Evolutionary conservation across 2,113 vertebrate genomes (phyloP), one percentile per base, ranked within the genome.

Genomic region (Opisthocomus hoazin): DNA sequence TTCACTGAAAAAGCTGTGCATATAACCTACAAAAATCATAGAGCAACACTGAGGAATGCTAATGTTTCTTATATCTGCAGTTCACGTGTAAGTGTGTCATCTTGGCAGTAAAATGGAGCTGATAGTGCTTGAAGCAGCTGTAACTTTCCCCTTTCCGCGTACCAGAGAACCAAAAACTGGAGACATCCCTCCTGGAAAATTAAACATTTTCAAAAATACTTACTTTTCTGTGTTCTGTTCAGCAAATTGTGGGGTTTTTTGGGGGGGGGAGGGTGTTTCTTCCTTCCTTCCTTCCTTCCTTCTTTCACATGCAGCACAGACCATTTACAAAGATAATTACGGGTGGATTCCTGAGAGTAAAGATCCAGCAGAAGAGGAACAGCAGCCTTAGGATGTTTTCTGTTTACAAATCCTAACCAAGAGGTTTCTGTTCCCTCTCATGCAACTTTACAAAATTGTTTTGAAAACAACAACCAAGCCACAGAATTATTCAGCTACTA

Each of bases 401-500:
- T 65, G 37, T 84, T 91, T 87, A 66, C 80, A 94, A 76, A 90
- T 34, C 39, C 24, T 58, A 90, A 89, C n/a, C 43, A 82, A 71
- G 73, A 64, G 7, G 27, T n/a, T 94, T 76, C 81, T 37, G 26
- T 66, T 94, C 26, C 46, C 34, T 74, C 54, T 95, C 84, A 66
- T 24, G 48, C n/a, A 87, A 51, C 39, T 91, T 87, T 39, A 74
- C 65, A 93, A 73, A 95, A 45, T 26, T 37, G 21, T 68, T 58
- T 54, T 84, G 78, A 93, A 93, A 89, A 84, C 26, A 95, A 77
- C 48, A 77, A 96, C 9, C 30, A 91, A 94, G 86, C 84, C 69
- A 87, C 84, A 87, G 58, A 87, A 86, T 78, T 36, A 81, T 69
- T 89, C 87, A 90, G 84, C 78, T 92, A 73, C 48, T 84, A 29